phyloP scores from a whole-genome alignment of 2,797 vertebrate genomes.

The Vespertilio murinus region DNA sequence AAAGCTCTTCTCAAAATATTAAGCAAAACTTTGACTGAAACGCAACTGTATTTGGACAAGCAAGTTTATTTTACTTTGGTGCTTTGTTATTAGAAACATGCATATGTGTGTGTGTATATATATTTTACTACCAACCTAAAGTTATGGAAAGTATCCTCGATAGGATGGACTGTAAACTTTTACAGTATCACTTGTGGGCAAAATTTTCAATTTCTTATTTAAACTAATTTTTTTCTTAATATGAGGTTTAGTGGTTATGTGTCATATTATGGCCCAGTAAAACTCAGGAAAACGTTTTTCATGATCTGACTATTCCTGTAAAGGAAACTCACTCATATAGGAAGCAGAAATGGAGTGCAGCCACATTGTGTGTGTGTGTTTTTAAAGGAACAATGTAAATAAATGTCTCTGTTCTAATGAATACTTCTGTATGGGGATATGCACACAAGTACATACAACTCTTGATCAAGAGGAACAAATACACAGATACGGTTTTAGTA shows the following conservation, averaged over 20 bases:
- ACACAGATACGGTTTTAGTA: neutral
- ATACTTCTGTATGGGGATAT: neutral
- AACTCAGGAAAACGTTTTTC: slow-evolving; percentile 58
- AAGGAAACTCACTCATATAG: slow-evolving; percentile 17
- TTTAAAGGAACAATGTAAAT: neutral
- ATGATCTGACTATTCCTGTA: neutral
- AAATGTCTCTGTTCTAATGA: slow-evolving; percentile 1
- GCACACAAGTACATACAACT: neutral
- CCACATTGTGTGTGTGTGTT: neutral
- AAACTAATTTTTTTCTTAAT: slow-evolving; percentile 61
- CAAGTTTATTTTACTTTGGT: slow-evolving; percentile 78
- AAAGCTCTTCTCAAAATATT: slow-evolving; percentile 74
- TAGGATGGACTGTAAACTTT: slow-evolving; percentile 72
- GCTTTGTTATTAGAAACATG: slow-evolving; percentile 77
- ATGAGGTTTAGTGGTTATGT: slow-evolving; percentile 50
- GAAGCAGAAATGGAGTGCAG: neutral
- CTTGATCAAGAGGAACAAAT: neutral
- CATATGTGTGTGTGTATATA: slow-evolving; percentile 67
- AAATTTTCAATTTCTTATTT: slow-evolving; percentile 69
- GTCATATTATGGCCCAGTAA: slow-evolving; percentile 29
- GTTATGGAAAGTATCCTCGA: slow-evolving; percentile 76
- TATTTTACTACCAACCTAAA: slow-evolving; percentile 75
- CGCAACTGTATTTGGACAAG: slow-evolving; percentile 79
- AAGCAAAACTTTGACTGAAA: slow-evolving; percentile 77
- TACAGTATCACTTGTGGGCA: slow-evolving; percentile 66